phyloP scores from a whole-genome alignment of 2,888 invertebrate species.

The Timandra comae region DNA sequence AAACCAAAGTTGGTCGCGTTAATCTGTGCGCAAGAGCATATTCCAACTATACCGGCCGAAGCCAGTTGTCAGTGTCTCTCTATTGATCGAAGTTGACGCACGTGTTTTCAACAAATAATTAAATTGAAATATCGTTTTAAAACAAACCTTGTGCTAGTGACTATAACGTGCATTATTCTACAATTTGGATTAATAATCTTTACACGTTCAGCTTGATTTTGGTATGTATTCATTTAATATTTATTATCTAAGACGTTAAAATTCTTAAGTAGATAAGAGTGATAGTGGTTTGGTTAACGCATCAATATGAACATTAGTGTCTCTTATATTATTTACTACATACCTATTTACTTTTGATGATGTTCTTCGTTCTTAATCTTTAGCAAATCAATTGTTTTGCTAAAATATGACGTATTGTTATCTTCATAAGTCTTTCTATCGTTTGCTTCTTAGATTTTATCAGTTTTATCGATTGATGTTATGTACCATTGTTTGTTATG shows the following conservation, averaged over 20 bases:
- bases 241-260: slow-evolving; percentile 34
- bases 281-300: slow-evolving; percentile 54
- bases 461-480: no score
- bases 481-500: no score
- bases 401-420: no score
- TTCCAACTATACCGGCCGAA: slow-evolving; percentile 24
- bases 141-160: slow-evolving; percentile 27
- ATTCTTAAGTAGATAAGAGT: slow-evolving; percentile 46
- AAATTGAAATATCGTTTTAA: no score
- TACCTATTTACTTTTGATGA: no score
- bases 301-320: no score
- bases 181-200: slow-evolving; percentile 28
- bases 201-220: slow-evolving; percentile 13
- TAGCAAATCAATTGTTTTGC: no score
- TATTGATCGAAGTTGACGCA: slow-evolving; percentile 48
- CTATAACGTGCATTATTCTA: slow-evolving; percentile 20
- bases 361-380: no score
- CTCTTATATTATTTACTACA: no score
- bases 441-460: no score
- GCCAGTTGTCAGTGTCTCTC: slow-evolving; percentile 64
- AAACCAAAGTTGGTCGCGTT: slow-evolving; percentile 40
- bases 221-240: slow-evolving; percentile 34
- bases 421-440: no score
- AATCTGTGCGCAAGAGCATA: slow-evolving; percentile 62
- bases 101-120: slow-evolving; percentile 37